phyloP scores from a whole-genome alignment of 2,113 vertebrate genomes.

The Crotalus viridis region DNA sequence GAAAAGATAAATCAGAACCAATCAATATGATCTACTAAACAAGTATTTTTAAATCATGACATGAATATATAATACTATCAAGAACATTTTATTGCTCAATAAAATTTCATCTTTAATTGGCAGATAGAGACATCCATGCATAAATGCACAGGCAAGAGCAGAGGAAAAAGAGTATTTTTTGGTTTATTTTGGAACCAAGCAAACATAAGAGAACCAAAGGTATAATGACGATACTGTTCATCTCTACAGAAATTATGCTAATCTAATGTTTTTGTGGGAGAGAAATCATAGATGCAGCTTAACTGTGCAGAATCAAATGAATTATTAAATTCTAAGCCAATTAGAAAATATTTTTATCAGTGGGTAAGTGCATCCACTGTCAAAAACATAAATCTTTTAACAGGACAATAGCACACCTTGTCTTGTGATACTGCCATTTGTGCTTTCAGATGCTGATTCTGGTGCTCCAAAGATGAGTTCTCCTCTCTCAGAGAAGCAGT shows the following conservation, averaged over 20 bases:
- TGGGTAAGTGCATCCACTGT: neutral
- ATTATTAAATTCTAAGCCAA: neutral
- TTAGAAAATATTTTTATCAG: neutral
- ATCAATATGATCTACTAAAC: neutral
- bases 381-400: accelerated
- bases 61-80: neutral
- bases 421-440: conserved; percentile 78
- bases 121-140: neutral
- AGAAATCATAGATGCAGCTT: neutral
- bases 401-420: conserved; percentile 61
- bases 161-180: neutral
- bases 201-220: neutral
- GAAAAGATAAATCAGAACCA: neutral
- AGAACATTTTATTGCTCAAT: neutral
- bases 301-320: neutral
- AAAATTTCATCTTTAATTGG: neutral
- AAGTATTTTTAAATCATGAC: neutral
- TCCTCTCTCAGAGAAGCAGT: conserved; percentile 76
- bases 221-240: neutral
- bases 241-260: neutral
- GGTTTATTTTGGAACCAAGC: neutral
- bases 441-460: conserved; percentile 68
- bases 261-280: neutral
- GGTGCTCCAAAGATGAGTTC: conserved; percentile 73
- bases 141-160: neutral